These are phyloP conservation scores for Ormia ochracea DNA, from an alignment of 2,888 invertebrate species.

Conservation along the genomic window DNA sequence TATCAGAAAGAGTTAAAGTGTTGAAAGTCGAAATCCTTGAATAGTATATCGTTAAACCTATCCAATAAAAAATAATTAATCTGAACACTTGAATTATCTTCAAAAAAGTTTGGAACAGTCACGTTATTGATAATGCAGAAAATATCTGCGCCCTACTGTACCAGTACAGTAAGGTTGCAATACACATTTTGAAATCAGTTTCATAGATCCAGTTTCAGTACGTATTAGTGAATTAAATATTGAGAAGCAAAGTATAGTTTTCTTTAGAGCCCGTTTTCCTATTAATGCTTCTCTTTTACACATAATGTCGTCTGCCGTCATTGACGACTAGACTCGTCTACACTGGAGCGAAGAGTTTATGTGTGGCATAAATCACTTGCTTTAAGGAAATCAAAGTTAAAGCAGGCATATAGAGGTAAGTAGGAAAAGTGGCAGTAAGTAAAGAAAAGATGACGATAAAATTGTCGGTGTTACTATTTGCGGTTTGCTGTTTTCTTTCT, in stretches of 20 bases:
- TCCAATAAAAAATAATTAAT: too few species aligned
- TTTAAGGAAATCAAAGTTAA: slow-evolving; percentile 58
- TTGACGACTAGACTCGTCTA: slow-evolving; percentile 3
- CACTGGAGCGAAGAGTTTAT: slow-evolving; percentile 3
- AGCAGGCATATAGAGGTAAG: slow-evolving; percentile 33
- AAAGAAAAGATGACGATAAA: slow-evolving; percentile 38
- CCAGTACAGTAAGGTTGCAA: background rate
- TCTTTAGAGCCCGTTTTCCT: slow-evolving; percentile 22
- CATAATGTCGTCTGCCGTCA: slow-evolving; percentile 28
- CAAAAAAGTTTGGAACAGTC: too few species aligned
- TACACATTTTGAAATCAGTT: background rate
- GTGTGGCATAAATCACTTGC: slow-evolving; percentile 60
- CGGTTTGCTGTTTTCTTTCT: slow-evolving; percentile 24
- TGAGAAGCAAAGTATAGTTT: background rate
- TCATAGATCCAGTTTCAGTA: background rate
- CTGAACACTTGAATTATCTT: too few species aligned
- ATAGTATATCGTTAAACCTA: too few species aligned
- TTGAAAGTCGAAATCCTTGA: too few species aligned
- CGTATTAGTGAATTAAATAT: slow-evolving; percentile 1
- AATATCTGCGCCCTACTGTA: background rate
- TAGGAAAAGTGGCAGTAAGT: slow-evolving; percentile 40
- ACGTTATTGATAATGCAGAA: too few species aligned
- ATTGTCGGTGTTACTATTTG: slow-evolving; percentile 46
- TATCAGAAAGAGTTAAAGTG: too few species aligned
- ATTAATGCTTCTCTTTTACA: background rate